phyloP scores from a whole-genome alignment of 2,113 vertebrate species.

The Synchiropus splendidus region DNA sequence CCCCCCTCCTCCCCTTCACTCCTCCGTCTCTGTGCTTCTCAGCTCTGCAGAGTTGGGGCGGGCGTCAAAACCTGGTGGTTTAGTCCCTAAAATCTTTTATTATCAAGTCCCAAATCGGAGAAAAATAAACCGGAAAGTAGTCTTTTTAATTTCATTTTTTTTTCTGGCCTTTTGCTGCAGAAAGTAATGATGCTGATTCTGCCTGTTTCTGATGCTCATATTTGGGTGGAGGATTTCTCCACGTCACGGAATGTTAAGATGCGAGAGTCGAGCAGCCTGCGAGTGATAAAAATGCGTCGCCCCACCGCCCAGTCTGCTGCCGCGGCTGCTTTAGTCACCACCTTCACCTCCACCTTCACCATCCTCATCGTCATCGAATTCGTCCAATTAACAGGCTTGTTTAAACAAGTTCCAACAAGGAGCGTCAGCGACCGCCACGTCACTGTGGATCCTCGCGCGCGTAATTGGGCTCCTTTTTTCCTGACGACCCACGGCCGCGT shows the following conservation, averaged over 20 bases:
- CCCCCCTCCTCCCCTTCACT: slow-evolving; percentile 55
- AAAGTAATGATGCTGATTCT: too few species aligned
- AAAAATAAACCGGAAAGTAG: slow-evolving; percentile 12
- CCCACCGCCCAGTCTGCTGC: slow-evolving; percentile 16
- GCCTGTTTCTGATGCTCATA: slow-evolving; percentile 33
- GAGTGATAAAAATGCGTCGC: slow-evolving; percentile 36
- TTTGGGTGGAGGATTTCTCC: slow-evolving; percentile 28
- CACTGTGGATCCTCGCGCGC: slow-evolving; percentile 2
- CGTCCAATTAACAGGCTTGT: slow-evolving; percentile 57
- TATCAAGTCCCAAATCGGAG: slow-evolving; percentile 25
- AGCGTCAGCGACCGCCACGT: slow-evolving; percentile 15
- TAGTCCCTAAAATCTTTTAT: slow-evolving; percentile 52
- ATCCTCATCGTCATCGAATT: slow-evolving; percentile 46
- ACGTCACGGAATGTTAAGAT: slow-evolving; percentile 41
- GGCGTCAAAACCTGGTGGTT: slow-evolving; percentile 72
- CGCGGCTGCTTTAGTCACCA: slow-evolving; percentile 47
- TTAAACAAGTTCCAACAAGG: slow-evolving; percentile 46
- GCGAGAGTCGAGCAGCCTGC: slow-evolving; percentile 43
- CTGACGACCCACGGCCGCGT: too few species aligned
- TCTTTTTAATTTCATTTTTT: neutral
- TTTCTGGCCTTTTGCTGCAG: slow-evolving; percentile 7
- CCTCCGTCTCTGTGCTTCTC: slow-evolving; percentile 33
- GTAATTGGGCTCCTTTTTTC: slow-evolving; percentile 2
- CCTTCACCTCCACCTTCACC: slow-evolving; percentile 42
- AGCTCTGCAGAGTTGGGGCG: slow-evolving; percentile 74